Conservation (phyloP, 2,888 invertebrate species). For the Serrognathus titanus region DNA sequence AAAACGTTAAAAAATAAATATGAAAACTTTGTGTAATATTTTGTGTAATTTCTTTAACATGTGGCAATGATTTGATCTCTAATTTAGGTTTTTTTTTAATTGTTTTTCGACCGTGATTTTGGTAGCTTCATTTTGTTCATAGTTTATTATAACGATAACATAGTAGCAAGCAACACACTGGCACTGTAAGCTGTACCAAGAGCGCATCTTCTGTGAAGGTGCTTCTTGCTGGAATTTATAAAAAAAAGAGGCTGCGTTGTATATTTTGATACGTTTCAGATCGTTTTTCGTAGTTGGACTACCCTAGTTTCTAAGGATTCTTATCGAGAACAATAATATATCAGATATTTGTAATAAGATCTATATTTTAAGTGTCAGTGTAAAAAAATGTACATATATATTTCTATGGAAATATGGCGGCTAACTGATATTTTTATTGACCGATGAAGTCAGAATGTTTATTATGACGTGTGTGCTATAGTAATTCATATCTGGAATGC, state of each 20-base stretch:
- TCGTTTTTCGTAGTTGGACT: conserved; percentile 19
- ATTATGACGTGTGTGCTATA: conserved; percentile 42
- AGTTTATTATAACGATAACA: conserved; percentile 19
- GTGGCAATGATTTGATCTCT: conserved; percentile 50
- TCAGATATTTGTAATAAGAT: conserved; percentile 24
- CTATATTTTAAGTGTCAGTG: conserved; percentile 44
- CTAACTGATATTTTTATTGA: conserved; percentile 45
- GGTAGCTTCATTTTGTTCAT: conserved; percentile 37
- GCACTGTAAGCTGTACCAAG: conserved; percentile 24
- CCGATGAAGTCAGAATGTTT: conserved; percentile 26
- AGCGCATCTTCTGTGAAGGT: conserved; percentile 44
- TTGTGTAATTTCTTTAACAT: conserved; percentile 30
- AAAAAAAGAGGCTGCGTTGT: conserved; percentile 17
- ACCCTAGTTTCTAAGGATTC: conserved; percentile 23
- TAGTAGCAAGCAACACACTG: conserved; percentile 25
- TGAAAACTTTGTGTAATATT: conserved; percentile 19
- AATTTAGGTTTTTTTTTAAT: conserved; percentile 30
- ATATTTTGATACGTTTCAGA: conserved; percentile 19
- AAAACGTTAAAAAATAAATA: conserved; percentile 3
- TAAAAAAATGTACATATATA: conserved; percentile 38
- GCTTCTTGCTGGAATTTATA: conserved; percentile 10
- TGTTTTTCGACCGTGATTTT: conserved; percentile 24
- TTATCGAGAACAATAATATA: conserved; percentile 26
- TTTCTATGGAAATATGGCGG: conserved; percentile 45
- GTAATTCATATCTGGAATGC: conserved; percentile 49